phyloP scores from a whole-genome alignment of 2,113 vertebrate species.

The Otis tarda region DNA sequence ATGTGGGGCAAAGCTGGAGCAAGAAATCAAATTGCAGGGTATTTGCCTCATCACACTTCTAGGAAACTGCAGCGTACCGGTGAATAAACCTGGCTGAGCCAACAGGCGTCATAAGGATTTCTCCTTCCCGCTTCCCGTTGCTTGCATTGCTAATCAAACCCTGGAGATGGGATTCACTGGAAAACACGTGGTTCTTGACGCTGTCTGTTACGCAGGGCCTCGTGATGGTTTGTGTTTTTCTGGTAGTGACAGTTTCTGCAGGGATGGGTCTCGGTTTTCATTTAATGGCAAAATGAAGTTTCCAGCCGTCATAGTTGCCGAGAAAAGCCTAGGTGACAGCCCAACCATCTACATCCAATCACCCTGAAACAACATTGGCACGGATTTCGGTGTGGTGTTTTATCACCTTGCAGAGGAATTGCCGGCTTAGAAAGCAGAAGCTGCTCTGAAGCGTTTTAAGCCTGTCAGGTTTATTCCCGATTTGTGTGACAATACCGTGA shows the following conservation, averaged over 20 bases:
- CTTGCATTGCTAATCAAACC: background rate
- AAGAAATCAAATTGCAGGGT: background rate
- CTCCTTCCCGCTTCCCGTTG: background rate
- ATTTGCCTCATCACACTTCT: background rate
- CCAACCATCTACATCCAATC: background rate
- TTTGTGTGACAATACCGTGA: background rate
- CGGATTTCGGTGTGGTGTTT: background rate
- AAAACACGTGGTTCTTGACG: background rate
- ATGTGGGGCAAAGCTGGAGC: background rate
- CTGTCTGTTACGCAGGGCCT: background rate
- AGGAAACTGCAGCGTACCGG: background rate
- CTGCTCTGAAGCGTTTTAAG: background rate
- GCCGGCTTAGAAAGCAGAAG: background rate
- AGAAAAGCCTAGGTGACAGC: background rate
- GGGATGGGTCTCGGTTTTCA: background rate
- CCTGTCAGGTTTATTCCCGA: background rate
- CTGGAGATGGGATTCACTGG: background rate
- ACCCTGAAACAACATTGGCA: background rate
- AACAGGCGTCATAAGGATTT: accelerated
- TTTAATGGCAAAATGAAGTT: background rate
- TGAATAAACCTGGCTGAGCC: background rate
- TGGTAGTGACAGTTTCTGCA: background rate
- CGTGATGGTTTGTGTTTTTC: accelerated
- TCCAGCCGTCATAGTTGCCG: background rate
- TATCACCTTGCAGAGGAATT: background rate